Percentiles rank a stretch among this genome's conserved stretches.
Conservation (phyloP, 2,888 invertebrate genomes). For the Coecobrya sp. region DNA sequence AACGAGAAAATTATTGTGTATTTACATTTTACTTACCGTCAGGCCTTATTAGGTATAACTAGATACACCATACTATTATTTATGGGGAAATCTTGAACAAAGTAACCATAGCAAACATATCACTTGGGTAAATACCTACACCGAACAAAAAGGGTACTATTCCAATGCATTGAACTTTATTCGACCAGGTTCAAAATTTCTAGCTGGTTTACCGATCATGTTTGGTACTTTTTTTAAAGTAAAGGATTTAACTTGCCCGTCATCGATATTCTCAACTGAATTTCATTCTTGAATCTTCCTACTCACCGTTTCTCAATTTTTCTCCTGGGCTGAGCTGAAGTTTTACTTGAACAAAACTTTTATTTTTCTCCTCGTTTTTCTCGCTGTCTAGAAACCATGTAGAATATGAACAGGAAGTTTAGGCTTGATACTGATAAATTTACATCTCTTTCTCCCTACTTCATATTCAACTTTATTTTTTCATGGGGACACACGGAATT, state of each 20-base stretch:
- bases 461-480: not conserved
- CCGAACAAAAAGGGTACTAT: too few species aligned
- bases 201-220: too few species aligned
- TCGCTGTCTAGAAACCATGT: not conserved
- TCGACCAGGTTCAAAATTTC: too few species aligned
- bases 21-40: too few species aligned
- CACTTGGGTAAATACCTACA: too few species aligned
- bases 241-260: constrained; percentile 62
- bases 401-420: not conserved
- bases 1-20: too few species aligned
- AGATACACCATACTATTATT: too few species aligned
- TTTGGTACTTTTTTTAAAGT: not conserved
- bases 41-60: too few species aligned
- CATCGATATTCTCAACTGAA: constrained; percentile 64
- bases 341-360: constrained; percentile 20
- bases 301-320: constrained; percentile 17
- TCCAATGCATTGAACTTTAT: too few species aligned
- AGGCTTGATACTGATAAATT: not conserved
- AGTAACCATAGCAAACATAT: too few species aligned
- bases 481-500: not conserved
- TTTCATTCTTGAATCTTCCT: constrained; percentile 65
- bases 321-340: constrained; percentile 33
- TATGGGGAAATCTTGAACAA: too few species aligned
- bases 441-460: not conserved
- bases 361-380: not conserved